Evolutionary conservation across 2,113 vertebrate genomes (phyloP).

Genomic region (Serilophus lunatus): DNA sequence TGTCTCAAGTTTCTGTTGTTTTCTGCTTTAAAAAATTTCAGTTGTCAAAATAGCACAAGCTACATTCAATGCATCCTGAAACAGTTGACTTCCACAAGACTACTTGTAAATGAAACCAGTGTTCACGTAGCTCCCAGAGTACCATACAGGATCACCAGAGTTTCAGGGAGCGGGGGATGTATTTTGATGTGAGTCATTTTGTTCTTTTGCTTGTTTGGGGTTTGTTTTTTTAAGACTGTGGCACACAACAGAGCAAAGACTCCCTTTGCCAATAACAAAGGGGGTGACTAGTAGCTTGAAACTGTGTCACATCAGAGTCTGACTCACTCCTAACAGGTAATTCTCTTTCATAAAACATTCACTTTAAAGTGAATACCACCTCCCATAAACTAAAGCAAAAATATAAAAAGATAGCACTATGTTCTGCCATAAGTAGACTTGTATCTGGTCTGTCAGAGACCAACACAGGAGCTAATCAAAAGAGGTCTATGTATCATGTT

Average conservation of each 20-base stretch:
- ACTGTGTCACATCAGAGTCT: background rate
- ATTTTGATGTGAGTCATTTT: background rate
- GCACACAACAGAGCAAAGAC: background rate
- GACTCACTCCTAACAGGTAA: background rate
- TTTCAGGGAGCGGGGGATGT: fast-evolving
- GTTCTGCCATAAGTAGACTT: background rate
- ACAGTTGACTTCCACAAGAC: background rate
- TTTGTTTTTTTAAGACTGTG: background rate
- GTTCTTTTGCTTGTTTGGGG: background rate
- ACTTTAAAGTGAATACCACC: background rate
- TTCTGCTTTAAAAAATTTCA: background rate
- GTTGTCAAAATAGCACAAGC: background rate
- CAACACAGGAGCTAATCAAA: background rate
- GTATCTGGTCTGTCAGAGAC: background rate
- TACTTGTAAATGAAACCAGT: background rate
- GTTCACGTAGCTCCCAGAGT: background rate
- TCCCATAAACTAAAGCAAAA: background rate
- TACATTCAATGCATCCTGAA: background rate
- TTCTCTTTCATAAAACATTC: background rate
- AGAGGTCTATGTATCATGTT: background rate
- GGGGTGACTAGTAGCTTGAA: background rate
- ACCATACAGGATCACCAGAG: fast-evolving
- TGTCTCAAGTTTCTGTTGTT: background rate
- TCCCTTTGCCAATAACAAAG: background rate
- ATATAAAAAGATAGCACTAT: background rate